Evolutionary conservation across 2,888 invertebrate genomes (phyloP), one percentile per base, ranked within the genome.

Genomic region (Falcaria lacertinaria): DNA sequence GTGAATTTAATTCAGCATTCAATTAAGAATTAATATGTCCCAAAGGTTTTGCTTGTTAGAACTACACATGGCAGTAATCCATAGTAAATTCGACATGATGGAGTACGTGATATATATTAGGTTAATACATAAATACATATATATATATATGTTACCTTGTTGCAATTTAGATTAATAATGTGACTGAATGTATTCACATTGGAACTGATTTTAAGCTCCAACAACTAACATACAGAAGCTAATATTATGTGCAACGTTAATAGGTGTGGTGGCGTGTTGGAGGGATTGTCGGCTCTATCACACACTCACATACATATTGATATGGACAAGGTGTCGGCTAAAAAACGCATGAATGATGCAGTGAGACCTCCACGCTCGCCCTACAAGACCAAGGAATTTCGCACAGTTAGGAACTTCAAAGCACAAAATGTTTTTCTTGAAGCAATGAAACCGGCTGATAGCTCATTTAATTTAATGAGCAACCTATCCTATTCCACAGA

Each of bases 311-410:
- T 87, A 84, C 82, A 87, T 84, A 87, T 83, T 83, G 79, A 86
- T 80, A 83, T 72, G 59, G 61, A 77, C 76, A 79, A 83, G 86
- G 86, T 87, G 88, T 84, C 72, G 64, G 62, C 70, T 74, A 88
- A 89, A 89, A 88, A 88, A 74, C 71, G 43, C 66, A 83, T 89
- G 86, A 88, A 88, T 88, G 81, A 89, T 88, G 80, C 86, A 88
- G 86, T 71, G 86, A 76, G 83, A 82, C 80, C 80, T 64, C 82
- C 78, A 56, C 67, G 59, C 59, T 66, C 60, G 76, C 80, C 73
- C 80, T 79, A 86, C 86, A 85, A 74, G 80, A 74, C 75, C 69
- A 81, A 73, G 65, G 88, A 80, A 88, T 88, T 80, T 80, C 74
- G 70, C 80, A 75, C 82, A 80, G 77, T 78, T 80, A 75, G 67